Base-by-base conservation (phyloP, 2,797 vertebrate species). In the Labroides dimidiatus region DNA sequence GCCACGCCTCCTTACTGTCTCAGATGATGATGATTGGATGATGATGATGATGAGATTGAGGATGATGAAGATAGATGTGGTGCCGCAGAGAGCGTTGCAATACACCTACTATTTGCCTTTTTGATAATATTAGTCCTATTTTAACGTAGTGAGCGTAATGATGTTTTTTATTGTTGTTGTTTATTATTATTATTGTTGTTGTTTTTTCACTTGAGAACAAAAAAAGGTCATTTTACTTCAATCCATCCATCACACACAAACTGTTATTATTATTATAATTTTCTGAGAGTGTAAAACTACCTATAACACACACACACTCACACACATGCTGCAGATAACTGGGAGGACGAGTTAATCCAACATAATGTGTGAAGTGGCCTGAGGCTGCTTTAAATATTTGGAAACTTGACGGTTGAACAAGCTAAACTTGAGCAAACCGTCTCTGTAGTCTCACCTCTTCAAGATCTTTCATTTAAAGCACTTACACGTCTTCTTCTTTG, bases 31-130 rank as follows among this genome's bases (percentile, higher is more conserved):
- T 63, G 78, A 77, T 71, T 20, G 19, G 75, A 61, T 74, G 66
- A 83, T 77, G 87, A 83, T 72, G 73, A 78, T 82, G 71, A 81
- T 84, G 77, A 77, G 82, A 81, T 72, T 88, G 67, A 77, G 59
- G 73, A 72, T 83, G 78, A 87, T 87, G 74, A 87, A 75, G 86
- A 90, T 80, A 68, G 78, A 75, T 89, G 77, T 86, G 86, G 85
- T 90, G 84, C 85, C 72, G 74, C 81, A 82, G 91, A 93, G 91
- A 93, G 85, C 72, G 93, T 93, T 94, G 94, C 94, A 94, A 94
- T 94, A 94, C 92, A 92, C 91, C 91, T 91, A 85, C 87, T 88
- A 84, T 94, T 94, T 94, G 92, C 93, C 93, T 94, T 94, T 84
- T 92, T 91, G 85, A 92, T 93, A 84, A 84, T 86, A 88, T 91